Base-by-base conservation (phyloP, 1,140 invertebrate genomes). In the Apolygus lucorum region DNA sequence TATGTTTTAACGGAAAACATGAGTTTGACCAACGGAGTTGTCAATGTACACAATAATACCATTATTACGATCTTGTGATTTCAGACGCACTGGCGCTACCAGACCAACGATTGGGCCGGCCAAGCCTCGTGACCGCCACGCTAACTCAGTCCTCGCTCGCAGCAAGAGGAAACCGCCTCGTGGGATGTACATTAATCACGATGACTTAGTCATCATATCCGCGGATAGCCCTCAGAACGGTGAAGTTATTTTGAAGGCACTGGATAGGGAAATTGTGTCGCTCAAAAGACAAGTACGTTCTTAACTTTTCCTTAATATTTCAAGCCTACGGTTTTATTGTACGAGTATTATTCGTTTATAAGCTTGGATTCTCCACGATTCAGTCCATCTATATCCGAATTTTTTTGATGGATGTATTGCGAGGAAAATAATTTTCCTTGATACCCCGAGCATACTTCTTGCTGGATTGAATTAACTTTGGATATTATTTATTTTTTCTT, bases 171-270 rank as follows among this genome's bases (percentile, higher is more conserved):
- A 92, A 78, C 91, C 95, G 72, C 95, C 95, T 28, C 87, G 91
- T 72, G 95, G 95, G 79, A 96, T 99, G 89, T 93, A 95, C 82
- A 90, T 98, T 78, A 96, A 95, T 84, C 91, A 96, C 79, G 95
- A 97, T 79, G 95, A 97, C 84, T 84, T 98, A 75, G 70, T 91
- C 69, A 87, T 90, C 63, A 87, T 97, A 82, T 94, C 93, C 34
- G 87, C 86, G 59, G 78, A 84, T 76, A 81, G 86, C 75, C 83
- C 81, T 70, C 81, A 84, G 72, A 80, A 85, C 76, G 87, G 88
- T 75, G 90, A 91, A 75, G 86, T 90, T 74, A 88, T 95, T 78
- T 85, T 98, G 71, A 90, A 90, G 82, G 87, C 89, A 73, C 90
- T 96, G 84, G 95, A 97, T 80, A 86, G 91, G 76, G 94, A 97